phyloP scores from a whole-genome alignment of 2,113 vertebrate species.

The Platanista minor region DNA sequence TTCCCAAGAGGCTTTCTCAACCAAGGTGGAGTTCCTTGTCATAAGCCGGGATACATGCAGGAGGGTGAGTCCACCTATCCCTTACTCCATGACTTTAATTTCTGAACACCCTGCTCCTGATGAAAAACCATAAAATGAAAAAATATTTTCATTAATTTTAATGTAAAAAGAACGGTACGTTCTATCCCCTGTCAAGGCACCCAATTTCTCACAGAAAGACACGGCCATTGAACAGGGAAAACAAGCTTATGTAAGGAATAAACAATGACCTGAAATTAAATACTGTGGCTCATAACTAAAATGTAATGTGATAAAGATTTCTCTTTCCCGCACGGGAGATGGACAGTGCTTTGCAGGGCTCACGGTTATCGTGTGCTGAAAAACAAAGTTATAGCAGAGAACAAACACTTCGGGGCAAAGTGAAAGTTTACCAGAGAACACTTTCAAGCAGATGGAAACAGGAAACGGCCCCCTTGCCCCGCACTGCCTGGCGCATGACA shows the following conservation, averaged over 20 bases:
- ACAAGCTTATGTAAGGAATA: not conserved
- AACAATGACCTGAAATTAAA: not conserved
- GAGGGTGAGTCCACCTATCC: not conserved
- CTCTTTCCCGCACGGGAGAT: rapidly evolving
- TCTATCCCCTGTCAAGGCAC: not conserved
- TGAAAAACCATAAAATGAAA: conserved; percentile 37
- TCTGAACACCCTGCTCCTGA: not conserved
- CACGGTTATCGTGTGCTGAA: not conserved
- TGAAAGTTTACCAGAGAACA: not conserved
- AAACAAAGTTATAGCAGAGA: not conserved
- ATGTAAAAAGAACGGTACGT: conserved; percentile 17
- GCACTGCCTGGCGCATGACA: rapidly evolving
- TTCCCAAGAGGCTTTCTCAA: not conserved
- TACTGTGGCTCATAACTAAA: not conserved
- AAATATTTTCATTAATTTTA: conserved; percentile 55
- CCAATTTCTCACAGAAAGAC: conserved; percentile 27
- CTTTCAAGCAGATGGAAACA: not conserved
- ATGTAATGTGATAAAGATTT: not conserved
- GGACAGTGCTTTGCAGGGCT: not conserved
- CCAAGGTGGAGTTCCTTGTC: too few species aligned
- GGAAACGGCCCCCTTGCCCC: rapidly evolving
- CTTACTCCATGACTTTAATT: not conserved
- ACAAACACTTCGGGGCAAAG: not conserved
- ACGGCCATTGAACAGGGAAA: not conserved
- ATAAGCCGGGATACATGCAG: not conserved